A percentile compares a stretch with the other conserved stretches of the same genome.
These are phyloP conservation scores for Phortica magna DNA, from an alignment of 2,888 invertebrate species.

Conservation along the genomic window DNA sequence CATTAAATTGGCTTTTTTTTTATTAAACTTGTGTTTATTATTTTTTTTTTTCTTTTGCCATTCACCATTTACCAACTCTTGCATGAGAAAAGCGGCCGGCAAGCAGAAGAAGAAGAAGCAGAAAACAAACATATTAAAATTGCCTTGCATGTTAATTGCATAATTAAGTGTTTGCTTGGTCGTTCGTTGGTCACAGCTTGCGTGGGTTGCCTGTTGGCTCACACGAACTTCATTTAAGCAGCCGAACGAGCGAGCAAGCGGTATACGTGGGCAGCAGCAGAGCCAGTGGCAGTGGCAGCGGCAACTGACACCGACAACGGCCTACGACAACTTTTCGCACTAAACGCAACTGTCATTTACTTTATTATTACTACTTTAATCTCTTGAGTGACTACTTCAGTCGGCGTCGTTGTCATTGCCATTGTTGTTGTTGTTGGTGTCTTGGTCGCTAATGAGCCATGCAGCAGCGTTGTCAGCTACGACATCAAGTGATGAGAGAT, in stretches of 20 bases:
- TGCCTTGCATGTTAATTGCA: slow-evolving; percentile 9
- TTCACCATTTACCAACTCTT: not conserved
- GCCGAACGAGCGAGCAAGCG: not conserved
- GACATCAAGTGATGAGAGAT: slow-evolving; percentile 19
- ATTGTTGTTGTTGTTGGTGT: not conserved
- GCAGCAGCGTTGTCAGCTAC: not conserved
- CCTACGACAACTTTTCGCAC: not conserved
- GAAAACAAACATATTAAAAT: slow-evolving; percentile 1
- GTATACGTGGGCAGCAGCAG: not conserved
- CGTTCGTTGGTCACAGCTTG: not conserved
- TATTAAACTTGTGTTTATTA: not conserved
- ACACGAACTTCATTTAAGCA: not conserved
- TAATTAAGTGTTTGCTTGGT: not conserved
- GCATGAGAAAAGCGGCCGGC: not conserved
- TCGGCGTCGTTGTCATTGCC: not conserved
- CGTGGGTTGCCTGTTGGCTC: not conserved
- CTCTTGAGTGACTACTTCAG: not conserved
- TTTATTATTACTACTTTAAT: slow-evolving; percentile 14
- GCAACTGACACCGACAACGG: not conserved
- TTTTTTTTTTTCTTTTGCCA: no score
- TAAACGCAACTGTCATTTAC: slow-evolving; percentile 5
- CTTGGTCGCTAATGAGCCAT: slow-evolving; percentile 8
- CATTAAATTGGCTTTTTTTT: slow-evolving; percentile 54
- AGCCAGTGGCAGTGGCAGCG: not conserved
- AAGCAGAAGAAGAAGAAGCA: not conserved